phyloP scores from a whole-genome alignment of 53 echinoderm and acorn worm species.

The Echinarachnius parma region DNA sequence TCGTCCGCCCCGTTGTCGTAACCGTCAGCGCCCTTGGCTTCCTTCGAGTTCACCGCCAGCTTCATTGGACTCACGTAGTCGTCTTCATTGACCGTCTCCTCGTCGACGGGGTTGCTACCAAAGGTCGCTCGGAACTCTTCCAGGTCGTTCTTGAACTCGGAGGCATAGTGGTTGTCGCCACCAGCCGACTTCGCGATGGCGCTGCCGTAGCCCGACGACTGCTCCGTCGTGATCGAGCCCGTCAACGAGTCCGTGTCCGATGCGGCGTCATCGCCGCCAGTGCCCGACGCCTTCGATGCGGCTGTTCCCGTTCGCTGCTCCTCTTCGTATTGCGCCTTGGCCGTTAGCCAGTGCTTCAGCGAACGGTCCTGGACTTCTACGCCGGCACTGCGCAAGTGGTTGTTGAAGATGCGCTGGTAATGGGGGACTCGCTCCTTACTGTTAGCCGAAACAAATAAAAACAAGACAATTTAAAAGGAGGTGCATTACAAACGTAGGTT shows the following conservation, averaged over 20 bases:
- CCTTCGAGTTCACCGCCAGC: too few relatives aligned
- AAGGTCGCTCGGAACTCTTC: slow-evolving; percentile 45
- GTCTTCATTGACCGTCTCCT: too few relatives aligned
- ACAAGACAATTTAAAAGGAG: too few relatives aligned
- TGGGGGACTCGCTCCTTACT: slow-evolving; percentile 81
- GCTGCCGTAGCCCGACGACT: slow-evolving; percentile 47
- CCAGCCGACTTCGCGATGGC: slow-evolving; percentile 27
- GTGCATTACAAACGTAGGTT: too few relatives aligned
- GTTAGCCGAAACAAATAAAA: too few relatives aligned
- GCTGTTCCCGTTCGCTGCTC: slow-evolving; percentile 14
- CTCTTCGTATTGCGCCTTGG: slow-evolving; percentile 18
- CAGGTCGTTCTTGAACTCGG: slow-evolving; percentile 25
- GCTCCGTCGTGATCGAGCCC: slow-evolving; percentile 9
- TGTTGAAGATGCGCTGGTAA: slow-evolving; percentile 83
- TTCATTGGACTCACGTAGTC: slow-evolving; percentile 82
- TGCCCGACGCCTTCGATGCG: slow-evolving; percentile 42
- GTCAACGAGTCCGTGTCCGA: background rate
- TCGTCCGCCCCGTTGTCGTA: slow-evolving; percentile 21
- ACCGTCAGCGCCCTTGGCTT: slow-evolving; percentile 33
- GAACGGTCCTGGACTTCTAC: slow-evolving; percentile 45
- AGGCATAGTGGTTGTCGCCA: slow-evolving; percentile 10
- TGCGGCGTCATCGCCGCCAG: slow-evolving; percentile 25
- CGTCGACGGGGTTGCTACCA: slow-evolving; percentile 39
- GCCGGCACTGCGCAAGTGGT: slow-evolving; percentile 52
- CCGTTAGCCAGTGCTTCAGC: background rate